Conservation (phyloP, 1,140 invertebrate genomes). For the Panagrolaimus sp. region DNA sequence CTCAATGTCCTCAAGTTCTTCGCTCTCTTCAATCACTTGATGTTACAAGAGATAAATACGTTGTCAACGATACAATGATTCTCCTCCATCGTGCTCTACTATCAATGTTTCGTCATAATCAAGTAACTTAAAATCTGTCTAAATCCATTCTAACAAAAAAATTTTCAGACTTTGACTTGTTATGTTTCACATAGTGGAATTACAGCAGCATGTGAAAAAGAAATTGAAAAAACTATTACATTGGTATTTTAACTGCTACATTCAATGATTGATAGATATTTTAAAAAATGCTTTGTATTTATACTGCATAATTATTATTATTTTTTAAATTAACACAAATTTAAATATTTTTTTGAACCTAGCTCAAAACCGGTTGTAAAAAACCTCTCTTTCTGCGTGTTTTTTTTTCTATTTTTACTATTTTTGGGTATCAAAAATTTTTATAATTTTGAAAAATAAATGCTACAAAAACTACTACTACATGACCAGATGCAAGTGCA, state of each 20-base stretch:
- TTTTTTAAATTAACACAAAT: no score
- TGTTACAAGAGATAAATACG: constrained; percentile 3
- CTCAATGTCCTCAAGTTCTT: background rate
- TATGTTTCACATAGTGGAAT: background rate
- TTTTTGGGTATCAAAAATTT: constrained; percentile 5
- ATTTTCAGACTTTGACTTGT: background rate
- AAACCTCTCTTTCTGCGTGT: no score
- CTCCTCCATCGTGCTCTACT: background rate
- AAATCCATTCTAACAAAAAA: no score
- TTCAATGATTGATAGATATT: no score
- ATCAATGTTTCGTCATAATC: no score
- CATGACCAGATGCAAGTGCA: no score
- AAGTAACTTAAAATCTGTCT: no score
- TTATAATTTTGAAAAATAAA: background rate
- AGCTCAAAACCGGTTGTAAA: no score
- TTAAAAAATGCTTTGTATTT: no score
- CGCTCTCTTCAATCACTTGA: background rate
- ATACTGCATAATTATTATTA: no score
- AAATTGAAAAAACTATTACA: background rate
- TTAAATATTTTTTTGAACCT: no score
- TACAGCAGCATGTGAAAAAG: background rate
- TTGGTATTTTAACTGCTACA: background rate
- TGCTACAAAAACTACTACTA: background rate
- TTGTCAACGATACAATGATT: constrained; percentile 8
- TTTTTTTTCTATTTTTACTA: background rate